Evolutionary conservation across 2,797 vertebrate genomes (phyloP), one percentile per base, ranked within the genome.

Genomic region (Erethizon dorsatum): DNA sequence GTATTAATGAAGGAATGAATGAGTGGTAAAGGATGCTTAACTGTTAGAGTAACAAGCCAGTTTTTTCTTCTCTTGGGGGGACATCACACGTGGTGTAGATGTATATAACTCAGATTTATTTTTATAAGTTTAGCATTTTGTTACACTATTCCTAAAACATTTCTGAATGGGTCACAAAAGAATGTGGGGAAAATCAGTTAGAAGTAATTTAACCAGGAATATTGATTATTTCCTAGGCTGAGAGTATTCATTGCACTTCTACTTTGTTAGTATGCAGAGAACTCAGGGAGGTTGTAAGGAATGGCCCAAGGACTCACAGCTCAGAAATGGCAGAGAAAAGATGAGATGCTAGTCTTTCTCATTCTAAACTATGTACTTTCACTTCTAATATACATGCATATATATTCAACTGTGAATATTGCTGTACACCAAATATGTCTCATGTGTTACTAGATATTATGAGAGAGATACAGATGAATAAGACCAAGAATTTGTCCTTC

Each of bases 121-220:
- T 90, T 67, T 61, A 37, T 50, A 54, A 10, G 11, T 78, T 83
- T 90, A 33, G 5, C 41, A 94, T 92, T 96, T 90, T 67, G 15
- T 67, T 83, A 93, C 93, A 86, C 45, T 86, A 20, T 79, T 61
- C n/a, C 50, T 83, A 86, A 96, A 95, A 88, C n/a, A 73, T 82
- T 94, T 91, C 71, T 89, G 75, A 94, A 28, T 92, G 87, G n/a
- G 18, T 87, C 71, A 88, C n/a, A 65, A 78, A 93, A 96, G 56
- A 94, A 88, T 71, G 41, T 87, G 18, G 24, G 11, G 26, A 65
- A 28, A 83, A 90, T 77, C 33, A 52, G 14, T 63, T 88, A 17
- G 41, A 69, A 61, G 28, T 90, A 67, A 80, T 63, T 57, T 91
- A 87, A 82, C 22, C 37, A 57, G 52, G 71, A 50, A 89, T 88